phyloP scores from a whole-genome alignment of 2,797 vertebrate genomes.

The Gadopsis bispinosus region DNA sequence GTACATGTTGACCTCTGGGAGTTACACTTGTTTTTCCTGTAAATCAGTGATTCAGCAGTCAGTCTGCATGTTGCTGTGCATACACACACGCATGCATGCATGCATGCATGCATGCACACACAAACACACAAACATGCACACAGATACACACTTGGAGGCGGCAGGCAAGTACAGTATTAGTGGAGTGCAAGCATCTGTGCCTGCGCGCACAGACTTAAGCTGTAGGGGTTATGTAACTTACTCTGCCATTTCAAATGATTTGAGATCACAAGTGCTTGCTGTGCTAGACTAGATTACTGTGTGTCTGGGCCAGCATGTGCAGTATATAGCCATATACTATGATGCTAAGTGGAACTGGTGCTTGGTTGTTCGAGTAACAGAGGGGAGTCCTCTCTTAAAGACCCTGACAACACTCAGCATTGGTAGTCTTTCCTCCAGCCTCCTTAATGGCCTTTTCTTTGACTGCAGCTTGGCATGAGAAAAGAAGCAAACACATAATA shows the following conservation, averaged over 20 bases:
- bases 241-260: conserved; percentile 82
- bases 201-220: conserved; percentile 72
- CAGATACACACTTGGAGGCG: conserved; percentile 40
- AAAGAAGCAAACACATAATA: conserved; percentile 24
- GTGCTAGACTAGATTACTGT: conserved; percentile 59
- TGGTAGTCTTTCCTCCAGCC: conserved; percentile 20
- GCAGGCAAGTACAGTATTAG: conserved; percentile 72
- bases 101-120: conserved; percentile 9
- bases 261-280: conserved; percentile 66
- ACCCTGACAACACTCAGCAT: conserved; percentile 21
- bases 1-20: conserved; percentile 42
- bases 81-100: conserved; percentile 19
- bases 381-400: conserved; percentile 49
- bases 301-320: conserved; percentile 52
- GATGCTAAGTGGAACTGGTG: conserved; percentile 31
- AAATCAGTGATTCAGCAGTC: conserved; percentile 60
- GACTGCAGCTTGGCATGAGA: conserved; percentile 5
- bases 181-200: conserved; percentile 70
- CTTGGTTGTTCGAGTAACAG: conserved; percentile 37
- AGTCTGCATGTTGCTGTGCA: conserved; percentile 40
- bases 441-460: conserved; percentile 31
- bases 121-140: conserved; percentile 24
- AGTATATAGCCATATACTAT: conserved; percentile 30
- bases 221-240: conserved; percentile 80
- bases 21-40: conserved; percentile 43